Evolutionary conservation across 2,888 invertebrate species (phyloP).

Genomic region (Synergus japonicus): DNA sequence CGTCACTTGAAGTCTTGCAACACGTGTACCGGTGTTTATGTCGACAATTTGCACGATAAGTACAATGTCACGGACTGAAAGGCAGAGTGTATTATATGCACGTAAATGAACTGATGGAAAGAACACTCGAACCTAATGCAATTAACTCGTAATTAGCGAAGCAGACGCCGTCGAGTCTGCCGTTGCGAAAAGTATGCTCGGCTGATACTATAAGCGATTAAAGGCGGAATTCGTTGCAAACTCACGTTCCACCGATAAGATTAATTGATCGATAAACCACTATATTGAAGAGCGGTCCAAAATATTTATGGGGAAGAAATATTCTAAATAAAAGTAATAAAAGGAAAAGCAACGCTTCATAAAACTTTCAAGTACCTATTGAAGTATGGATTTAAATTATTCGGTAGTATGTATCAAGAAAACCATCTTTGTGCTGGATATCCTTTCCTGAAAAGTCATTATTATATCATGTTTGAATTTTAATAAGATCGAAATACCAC

Average conservation of each 20-base stretch:
- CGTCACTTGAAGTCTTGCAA: slow-evolving; percentile 22
- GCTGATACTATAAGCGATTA: slow-evolving; percentile 60
- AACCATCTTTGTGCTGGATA: neutral
- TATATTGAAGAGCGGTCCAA: slow-evolving; percentile 58
- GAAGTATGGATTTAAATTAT: too few relatives aligned
- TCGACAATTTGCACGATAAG: slow-evolving; percentile 39
- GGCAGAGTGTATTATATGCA: slow-evolving; percentile 55
- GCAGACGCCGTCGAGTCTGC: slow-evolving; percentile 63
- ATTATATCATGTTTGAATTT: neutral
- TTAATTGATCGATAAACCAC: slow-evolving; percentile 66
- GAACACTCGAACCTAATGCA: slow-evolving; percentile 64
- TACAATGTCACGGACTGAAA: slow-evolving; percentile 40
- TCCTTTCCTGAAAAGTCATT: neutral
- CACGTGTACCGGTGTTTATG: slow-evolving; percentile 46
- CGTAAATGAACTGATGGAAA: slow-evolving; percentile 61
- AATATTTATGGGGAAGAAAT: neutral
- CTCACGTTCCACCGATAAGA: slow-evolving; percentile 64
- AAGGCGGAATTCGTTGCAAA: slow-evolving; percentile 63
- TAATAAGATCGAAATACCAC: neutral
- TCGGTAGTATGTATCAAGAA: too few relatives aligned
- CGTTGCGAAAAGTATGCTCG: slow-evolving; percentile 60
- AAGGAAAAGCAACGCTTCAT: too few relatives aligned
- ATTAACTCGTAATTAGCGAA: slow-evolving; percentile 68
- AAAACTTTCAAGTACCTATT: too few relatives aligned
- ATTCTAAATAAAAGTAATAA: neutral